Conservation (phyloP, 2,888 invertebrate genomes). For the Sphecodes monilicornis region DNA sequence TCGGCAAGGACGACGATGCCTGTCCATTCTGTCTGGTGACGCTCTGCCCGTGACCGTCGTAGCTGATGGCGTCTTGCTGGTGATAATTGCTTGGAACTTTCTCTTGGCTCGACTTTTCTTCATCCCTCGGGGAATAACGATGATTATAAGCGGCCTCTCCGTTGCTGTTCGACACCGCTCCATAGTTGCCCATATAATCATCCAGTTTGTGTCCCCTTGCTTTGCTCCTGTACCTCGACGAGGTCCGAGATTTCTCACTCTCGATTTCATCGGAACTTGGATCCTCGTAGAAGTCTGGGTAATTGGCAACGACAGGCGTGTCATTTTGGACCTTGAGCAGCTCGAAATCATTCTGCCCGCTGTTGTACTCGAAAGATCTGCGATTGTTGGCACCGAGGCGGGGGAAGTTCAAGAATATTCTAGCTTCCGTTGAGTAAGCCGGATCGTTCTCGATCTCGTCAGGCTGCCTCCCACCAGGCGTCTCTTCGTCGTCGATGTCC, state of each 20-base stretch:
- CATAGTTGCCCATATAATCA: constrained; percentile 69
- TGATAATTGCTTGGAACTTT: constrained; percentile 71
- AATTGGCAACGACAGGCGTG: constrained; percentile 81
- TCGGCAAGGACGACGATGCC: constrained; percentile 56
- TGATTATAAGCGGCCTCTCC: constrained; percentile 33
- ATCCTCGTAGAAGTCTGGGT: constrained; percentile 78
- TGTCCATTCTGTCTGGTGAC: constrained; percentile 37
- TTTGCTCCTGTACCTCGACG: constrained; percentile 17
- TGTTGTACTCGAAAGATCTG: constrained; percentile 76
- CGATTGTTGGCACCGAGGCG: constrained; percentile 69
- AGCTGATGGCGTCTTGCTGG: constrained; percentile 60
- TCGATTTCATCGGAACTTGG: constrained; percentile 46
- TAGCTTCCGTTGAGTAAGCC: constrained; percentile 76
- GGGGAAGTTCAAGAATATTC: constrained; percentile 75
- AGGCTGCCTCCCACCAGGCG: too few species aligned
- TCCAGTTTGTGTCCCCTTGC: constrained; percentile 67
- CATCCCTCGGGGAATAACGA: constrained; percentile 58
- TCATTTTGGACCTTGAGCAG: constrained; percentile 80
- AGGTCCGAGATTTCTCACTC: not conserved
- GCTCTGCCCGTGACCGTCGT: constrained; percentile 63
- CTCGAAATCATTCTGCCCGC: constrained; percentile 78
- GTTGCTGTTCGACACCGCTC: constrained; percentile 30
- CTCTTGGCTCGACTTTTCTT: constrained; percentile 60
- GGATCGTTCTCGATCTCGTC: constrained; percentile 70
- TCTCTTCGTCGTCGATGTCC: not conserved